These are phyloP conservation scores for Glaucomys volans DNA, from an alignment of 2,113 vertebrate genomes.

Conservation along the genomic window DNA sequence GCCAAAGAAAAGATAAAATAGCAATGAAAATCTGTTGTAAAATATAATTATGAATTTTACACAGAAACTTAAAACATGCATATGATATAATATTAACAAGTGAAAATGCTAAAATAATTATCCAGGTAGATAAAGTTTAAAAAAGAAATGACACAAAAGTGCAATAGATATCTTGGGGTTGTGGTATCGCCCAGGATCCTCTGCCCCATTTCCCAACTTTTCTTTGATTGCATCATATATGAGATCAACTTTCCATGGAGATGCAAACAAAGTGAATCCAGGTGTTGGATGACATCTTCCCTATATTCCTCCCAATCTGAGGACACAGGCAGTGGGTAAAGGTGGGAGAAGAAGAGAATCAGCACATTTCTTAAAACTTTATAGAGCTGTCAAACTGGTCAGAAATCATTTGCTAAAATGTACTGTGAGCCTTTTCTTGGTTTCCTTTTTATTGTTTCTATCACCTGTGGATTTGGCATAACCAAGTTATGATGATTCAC, in stretches of 20 bases:
- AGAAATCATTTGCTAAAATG: conserved; percentile 26
- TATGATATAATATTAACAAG: background rate
- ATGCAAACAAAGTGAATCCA: background rate
- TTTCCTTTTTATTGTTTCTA: conserved; percentile 73
- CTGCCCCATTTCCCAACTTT: background rate
- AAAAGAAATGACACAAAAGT: background rate
- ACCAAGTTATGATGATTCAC: conserved; percentile 75
- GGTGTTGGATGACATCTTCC: background rate
- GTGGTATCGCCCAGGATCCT: background rate
- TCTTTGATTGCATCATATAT: background rate
- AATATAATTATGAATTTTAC: background rate
- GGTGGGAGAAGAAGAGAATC: background rate
- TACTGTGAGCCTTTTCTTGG: conserved; percentile 31
- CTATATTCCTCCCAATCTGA: background rate
- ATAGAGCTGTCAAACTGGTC: conserved; percentile 24
- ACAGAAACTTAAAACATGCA: background rate
- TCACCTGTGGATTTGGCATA: conserved; percentile 62
- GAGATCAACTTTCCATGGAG: background rate
- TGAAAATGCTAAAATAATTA: background rate
- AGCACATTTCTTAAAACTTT: conserved; percentile 28
- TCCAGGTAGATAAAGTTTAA: background rate
- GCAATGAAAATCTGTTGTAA: background rate
- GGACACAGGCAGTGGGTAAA: background rate
- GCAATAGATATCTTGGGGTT: background rate
- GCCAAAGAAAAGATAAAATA: background rate